A percentile compares a stretch with the other conserved stretches of the same genome.
phyloP scores from a whole-genome alignment of 2,888 invertebrate species.

The Plagodis pulveraria region DNA sequence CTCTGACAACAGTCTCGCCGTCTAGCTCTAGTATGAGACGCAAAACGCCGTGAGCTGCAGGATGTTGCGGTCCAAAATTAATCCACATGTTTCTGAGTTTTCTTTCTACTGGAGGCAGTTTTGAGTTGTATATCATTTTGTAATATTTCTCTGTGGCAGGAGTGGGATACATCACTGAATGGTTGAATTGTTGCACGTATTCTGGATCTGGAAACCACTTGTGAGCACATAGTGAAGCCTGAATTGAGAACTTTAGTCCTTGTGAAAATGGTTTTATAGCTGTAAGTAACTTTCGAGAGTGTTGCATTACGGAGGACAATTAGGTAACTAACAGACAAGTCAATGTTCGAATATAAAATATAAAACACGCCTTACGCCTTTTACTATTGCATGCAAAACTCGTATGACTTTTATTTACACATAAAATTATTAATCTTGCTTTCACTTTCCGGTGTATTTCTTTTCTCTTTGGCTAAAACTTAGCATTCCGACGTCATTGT shows the following conservation, averaged over 20 bases:
- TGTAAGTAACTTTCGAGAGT: conserved; percentile 13
- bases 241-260: conserved; percentile 46
- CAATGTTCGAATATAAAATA: too few species aligned
- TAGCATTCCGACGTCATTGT: too few species aligned
- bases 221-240: conserved; percentile 44
- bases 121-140: conserved; percentile 63
- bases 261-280: conserved; percentile 8
- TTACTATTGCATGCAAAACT: too few species aligned
- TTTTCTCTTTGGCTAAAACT: too few species aligned
- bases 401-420: too few species aligned
- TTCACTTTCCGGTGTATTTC: too few species aligned
- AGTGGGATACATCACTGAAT: conserved; percentile 85
- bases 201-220: conserved; percentile 89
- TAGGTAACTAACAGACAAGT: background rate
- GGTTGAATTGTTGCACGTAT: conserved; percentile 81
- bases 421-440: too few species aligned
- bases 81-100: conserved; percentile 87
- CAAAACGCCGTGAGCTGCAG: conserved; percentile 95
- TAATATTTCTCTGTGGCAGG: conserved; percentile 66
- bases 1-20: conserved; percentile 91
- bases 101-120: conserved; percentile 79
- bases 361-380: too few species aligned
- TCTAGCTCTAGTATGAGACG: conserved; percentile 92
- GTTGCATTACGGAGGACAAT: background rate
- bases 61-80: conserved; percentile 96